Evolutionary conservation across 2,113 vertebrate species (phyloP).

Genomic region (Myiagra hebetior): DNA sequence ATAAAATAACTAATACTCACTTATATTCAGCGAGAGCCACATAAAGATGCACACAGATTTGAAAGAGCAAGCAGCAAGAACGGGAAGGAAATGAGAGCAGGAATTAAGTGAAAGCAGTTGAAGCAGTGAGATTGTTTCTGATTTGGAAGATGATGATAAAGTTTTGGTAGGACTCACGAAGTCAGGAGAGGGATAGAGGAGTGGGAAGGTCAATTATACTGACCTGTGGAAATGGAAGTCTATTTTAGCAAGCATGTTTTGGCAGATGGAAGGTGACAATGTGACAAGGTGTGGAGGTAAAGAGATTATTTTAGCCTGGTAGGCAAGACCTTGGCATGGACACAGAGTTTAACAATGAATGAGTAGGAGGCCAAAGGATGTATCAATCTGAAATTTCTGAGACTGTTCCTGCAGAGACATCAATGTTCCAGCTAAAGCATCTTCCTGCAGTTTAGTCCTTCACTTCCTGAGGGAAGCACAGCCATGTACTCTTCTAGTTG

Average conservation of each 20-base stretch:
- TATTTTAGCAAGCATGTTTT: background rate
- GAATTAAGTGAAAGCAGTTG: background rate
- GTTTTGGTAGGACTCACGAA: background rate
- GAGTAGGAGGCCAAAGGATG: background rate
- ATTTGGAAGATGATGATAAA: background rate
- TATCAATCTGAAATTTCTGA: background rate
- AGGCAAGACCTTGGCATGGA: background rate
- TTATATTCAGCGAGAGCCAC: background rate
- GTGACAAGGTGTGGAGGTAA: background rate
- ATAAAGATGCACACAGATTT: background rate
- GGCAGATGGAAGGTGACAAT: background rate
- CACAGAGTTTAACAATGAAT: background rate
- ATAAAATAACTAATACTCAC: background rate
- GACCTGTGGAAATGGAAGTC: background rate
- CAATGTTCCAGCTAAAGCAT: background rate
- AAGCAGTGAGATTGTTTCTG: background rate
- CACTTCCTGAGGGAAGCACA: background rate
- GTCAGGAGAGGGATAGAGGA: background rate
- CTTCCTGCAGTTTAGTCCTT: background rate
- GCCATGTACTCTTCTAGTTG: background rate
- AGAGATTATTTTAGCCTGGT: background rate
- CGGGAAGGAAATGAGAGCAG: background rate
- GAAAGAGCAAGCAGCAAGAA: background rate
- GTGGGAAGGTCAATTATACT: background rate
- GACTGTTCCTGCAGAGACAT: background rate